Conservation (phyloP, 2,113 vertebrate species). For the Pogona vitticeps region DNA sequence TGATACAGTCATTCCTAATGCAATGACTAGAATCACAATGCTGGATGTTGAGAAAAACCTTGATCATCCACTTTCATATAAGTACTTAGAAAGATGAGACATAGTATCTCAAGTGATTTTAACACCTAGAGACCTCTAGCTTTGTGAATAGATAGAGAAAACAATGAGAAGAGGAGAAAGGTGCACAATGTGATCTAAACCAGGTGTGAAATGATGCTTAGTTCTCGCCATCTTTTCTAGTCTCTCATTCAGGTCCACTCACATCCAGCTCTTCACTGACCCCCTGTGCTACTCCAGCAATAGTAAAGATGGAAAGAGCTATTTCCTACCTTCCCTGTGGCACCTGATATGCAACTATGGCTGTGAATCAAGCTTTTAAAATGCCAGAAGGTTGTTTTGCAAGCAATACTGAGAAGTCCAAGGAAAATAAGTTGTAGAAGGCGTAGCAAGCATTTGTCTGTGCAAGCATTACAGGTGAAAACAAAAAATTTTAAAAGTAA, state of each 20-base stretch:
- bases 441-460: too few species aligned
- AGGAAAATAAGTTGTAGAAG: background rate
- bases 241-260: background rate
- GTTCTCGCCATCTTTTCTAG: background rate
- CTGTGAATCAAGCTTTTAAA: background rate
- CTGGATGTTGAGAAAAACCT: background rate
- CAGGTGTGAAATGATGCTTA: background rate
- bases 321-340: background rate
- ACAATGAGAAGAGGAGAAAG: background rate
- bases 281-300: background rate
- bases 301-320: background rate
- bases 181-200: background rate
- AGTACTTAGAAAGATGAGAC: background rate
- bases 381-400: background rate
- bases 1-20: background rate
- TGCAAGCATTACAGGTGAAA: too few species aligned
- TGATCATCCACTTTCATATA: background rate
- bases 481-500: too few species aligned
- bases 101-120: background rate
- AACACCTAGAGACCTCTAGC: background rate
- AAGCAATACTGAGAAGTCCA: background rate
- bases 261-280: background rate
- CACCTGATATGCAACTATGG: background rate
- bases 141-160: background rate
- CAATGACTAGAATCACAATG: background rate